These are phyloP conservation scores for Crotalus viridis DNA, from an alignment of 2,113 vertebrate species.

Conservation along the genomic window DNA sequence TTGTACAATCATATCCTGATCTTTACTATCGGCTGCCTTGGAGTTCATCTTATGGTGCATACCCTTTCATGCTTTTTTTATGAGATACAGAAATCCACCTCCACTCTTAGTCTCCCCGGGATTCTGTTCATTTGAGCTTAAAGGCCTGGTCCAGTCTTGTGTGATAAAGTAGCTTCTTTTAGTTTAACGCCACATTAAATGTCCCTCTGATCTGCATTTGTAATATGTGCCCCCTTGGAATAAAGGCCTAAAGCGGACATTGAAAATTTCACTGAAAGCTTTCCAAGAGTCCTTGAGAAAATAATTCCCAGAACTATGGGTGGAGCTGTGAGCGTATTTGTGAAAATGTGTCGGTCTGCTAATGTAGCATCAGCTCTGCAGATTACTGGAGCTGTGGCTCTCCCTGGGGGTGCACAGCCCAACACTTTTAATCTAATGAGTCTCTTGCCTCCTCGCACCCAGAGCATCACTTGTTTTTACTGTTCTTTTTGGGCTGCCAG, in stretches of 20 bases:
- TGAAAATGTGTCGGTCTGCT: not conserved
- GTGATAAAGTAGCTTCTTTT: not conserved
- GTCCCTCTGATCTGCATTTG: not conserved
- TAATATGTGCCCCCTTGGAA: not conserved
- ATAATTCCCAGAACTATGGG: not conserved
- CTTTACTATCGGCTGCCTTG: not conserved
- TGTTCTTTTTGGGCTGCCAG: not conserved
- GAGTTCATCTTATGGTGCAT: not conserved
- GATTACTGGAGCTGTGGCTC: not conserved
- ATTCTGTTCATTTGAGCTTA: not conserved
- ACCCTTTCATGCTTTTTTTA: not conserved
- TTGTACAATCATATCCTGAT: not conserved
- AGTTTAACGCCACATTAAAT: not conserved
- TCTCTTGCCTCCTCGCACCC: not conserved
- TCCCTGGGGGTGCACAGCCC: not conserved
- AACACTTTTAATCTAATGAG: not conserved
- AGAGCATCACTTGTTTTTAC: slow-evolving; percentile 1
- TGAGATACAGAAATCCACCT: not conserved
- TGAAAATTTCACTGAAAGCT: not conserved
- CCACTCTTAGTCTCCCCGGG: not conserved
- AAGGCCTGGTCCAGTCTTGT: not conserved
- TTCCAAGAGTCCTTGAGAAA: not conserved
- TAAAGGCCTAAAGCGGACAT: not conserved
- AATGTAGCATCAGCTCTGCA: not conserved
- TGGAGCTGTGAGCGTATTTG: not conserved